Conservation (phyloP, 2,113 vertebrate species). For the Rhynchomys soricoides region DNA sequence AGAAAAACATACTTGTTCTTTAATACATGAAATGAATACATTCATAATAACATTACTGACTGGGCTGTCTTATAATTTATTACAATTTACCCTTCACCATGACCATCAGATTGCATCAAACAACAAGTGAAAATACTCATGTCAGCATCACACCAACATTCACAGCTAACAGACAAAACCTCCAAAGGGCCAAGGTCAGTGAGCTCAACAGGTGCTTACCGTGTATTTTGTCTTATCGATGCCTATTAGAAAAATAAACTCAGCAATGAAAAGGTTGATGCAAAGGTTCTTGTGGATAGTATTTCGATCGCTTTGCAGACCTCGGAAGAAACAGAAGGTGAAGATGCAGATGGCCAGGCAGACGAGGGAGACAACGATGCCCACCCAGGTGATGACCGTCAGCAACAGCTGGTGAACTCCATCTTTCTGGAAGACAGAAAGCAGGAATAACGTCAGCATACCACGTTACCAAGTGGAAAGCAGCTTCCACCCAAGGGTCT, state of each 20-base stretch:
- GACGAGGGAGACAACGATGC: slow-evolving; percentile 97
- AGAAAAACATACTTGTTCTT: slow-evolving; percentile 56
- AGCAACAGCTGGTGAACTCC: slow-evolving; percentile 93
- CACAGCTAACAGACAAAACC: slow-evolving; percentile 81
- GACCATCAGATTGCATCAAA: slow-evolving; percentile 76
- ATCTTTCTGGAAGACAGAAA: slow-evolving; percentile 88
- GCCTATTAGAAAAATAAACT: slow-evolving; percentile 98
- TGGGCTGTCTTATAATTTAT: slow-evolving; percentile 79
- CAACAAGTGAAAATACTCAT: slow-evolving; percentile 78
- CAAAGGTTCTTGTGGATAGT: slow-evolving; percentile 99
- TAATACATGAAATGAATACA: slow-evolving; percentile 56
- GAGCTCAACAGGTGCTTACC: slow-evolving; percentile 87
- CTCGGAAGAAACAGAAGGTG: slow-evolving; percentile 99
- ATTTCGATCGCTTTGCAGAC: slow-evolving; percentile 98
- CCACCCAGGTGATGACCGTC: slow-evolving; percentile 96
- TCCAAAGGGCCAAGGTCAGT: slow-evolving; percentile 82
- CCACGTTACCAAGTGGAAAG: slow-evolving; percentile 57
- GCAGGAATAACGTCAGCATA: slow-evolving; percentile 79
- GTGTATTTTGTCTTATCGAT: slow-evolving; percentile 96
- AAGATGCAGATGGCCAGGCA: slow-evolving; percentile 98
- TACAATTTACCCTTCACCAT: slow-evolving; percentile 79
- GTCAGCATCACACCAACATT: slow-evolving; percentile 78
- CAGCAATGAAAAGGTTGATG: slow-evolving; percentile 98
- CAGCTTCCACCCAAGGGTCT: background rate
- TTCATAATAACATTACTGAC: slow-evolving; percentile 69